These are phyloP conservation scores for Nerophis lumbriciformis DNA, from an alignment of 2,113 vertebrate species.

Conservation along the genomic window DNA sequence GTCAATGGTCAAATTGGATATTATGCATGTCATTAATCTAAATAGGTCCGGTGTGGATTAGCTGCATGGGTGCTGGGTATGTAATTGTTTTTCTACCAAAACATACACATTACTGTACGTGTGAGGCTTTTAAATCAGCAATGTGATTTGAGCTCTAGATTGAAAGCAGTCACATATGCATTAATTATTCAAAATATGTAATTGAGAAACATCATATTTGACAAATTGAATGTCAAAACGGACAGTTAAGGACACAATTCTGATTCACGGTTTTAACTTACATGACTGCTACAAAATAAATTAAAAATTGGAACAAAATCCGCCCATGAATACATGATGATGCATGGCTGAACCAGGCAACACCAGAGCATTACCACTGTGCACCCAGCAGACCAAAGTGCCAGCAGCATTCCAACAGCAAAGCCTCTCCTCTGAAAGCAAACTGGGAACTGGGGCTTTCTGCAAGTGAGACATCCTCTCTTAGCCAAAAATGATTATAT, in stretches of 20 bases:
- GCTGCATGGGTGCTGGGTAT: constrained; percentile 20
- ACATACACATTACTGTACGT: constrained; percentile 13
- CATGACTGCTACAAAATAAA: neutral
- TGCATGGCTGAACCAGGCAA: constrained; percentile 29
- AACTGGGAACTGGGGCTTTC: constrained; percentile 14
- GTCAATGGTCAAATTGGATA: constrained; percentile 53
- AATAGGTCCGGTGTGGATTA: constrained; percentile 44
- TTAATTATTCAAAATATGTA: neutral
- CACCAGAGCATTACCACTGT: constrained; percentile 46
- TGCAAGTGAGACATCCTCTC: constrained; percentile 16
- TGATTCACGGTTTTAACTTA: constrained; percentile 2
- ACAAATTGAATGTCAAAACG: constrained; percentile 9
- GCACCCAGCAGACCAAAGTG: constrained; percentile 22
- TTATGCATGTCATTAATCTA: constrained; percentile 58
- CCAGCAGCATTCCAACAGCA: constrained; percentile 29
- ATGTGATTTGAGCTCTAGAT: constrained; percentile 15
- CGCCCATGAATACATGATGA: constrained; percentile 21
- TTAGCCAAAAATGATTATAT: constrained; percentile 29
- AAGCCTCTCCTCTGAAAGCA: constrained; percentile 20
- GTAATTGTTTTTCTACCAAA: constrained; percentile 37
- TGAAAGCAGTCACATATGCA: constrained; percentile 8
- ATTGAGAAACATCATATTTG: constrained; percentile 1
- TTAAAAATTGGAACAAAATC: constrained; percentile 12
- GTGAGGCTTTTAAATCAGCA: constrained; percentile 10
- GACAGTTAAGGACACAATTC: neutral